Conservation (phyloP, 2,797 vertebrate genomes). For the Helicolenus hilgendorfi region DNA sequence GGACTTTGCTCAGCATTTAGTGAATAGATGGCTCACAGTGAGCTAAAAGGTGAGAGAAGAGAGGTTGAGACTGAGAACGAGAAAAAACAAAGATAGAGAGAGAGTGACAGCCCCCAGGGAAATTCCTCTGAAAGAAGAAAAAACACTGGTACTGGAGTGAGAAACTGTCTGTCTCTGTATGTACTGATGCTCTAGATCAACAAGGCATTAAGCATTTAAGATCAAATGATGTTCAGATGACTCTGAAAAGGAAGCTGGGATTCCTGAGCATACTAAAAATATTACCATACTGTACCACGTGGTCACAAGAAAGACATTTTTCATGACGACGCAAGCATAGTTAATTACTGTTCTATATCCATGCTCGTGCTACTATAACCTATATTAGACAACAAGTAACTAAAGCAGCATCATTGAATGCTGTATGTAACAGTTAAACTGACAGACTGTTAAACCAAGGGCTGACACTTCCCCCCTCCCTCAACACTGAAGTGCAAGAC, state of each 20-base stretch:
- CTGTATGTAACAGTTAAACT: background rate
- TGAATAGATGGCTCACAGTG: background rate
- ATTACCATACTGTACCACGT: fast-evolving
- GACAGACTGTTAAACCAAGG: background rate
- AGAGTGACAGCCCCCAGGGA: background rate
- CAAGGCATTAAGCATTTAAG: background rate
- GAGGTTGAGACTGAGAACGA: slow-evolving; percentile 1
- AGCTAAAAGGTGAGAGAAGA: background rate
- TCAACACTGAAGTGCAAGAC: background rate
- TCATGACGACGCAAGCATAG: background rate
- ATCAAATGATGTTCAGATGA: background rate
- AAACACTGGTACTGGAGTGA: background rate
- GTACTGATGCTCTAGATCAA: slow-evolving; percentile 1
- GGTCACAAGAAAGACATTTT: background rate
- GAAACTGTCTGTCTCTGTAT: slow-evolving; percentile 22
- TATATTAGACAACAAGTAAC: background rate
- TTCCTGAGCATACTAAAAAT: background rate
- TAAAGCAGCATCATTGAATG: background rate
- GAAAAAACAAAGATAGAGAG: slow-evolving; percentile 10
- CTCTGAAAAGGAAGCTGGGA: background rate
- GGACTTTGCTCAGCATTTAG: background rate
- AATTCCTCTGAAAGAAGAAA: slow-evolving; percentile 6
- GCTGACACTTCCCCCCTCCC: background rate
- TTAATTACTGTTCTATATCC: background rate
- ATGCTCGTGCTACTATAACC: background rate